Evolutionary conservation across 2,113 vertebrate species (phyloP).

Genomic region (Zingel zingel): DNA sequence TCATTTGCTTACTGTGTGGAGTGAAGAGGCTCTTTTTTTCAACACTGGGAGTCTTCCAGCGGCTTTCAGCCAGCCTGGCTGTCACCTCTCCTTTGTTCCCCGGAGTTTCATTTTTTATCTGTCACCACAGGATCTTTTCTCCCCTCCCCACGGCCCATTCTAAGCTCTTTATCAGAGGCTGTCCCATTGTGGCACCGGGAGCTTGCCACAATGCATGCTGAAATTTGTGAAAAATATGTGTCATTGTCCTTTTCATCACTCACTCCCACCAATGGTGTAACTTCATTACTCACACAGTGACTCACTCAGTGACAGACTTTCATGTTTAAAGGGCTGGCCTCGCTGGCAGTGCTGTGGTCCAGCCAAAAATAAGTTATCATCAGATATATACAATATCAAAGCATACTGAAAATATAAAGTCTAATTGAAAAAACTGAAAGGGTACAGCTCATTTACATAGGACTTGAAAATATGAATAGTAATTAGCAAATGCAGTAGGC

Average conservation of each 20-base stretch:
- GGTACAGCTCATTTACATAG: neutral
- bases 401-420: neutral
- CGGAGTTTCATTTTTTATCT: conserved; percentile 41
- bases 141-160: neutral
- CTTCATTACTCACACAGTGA: no score
- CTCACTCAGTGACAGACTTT: no score
- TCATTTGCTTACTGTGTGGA: no score
- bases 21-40: neutral
- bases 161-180: conserved; percentile 58
- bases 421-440: neutral
- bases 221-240: neutral
- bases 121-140: conserved; percentile 34
- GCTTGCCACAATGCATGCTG: conserved; percentile 2
- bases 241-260: neutral
- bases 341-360: no score
- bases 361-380: neutral
- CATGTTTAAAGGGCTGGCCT: no score
- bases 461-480: no score
- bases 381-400: neutral
- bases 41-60: neutral
- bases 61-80: conserved; percentile 4
- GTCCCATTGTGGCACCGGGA: conserved; percentile 21
- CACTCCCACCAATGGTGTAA: no score
- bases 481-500: no score
- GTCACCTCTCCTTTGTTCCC: conserved; percentile 38